Base-by-base conservation (phyloP, 1,140 invertebrate genomes). In the Neotoxoptera formosana region DNA sequence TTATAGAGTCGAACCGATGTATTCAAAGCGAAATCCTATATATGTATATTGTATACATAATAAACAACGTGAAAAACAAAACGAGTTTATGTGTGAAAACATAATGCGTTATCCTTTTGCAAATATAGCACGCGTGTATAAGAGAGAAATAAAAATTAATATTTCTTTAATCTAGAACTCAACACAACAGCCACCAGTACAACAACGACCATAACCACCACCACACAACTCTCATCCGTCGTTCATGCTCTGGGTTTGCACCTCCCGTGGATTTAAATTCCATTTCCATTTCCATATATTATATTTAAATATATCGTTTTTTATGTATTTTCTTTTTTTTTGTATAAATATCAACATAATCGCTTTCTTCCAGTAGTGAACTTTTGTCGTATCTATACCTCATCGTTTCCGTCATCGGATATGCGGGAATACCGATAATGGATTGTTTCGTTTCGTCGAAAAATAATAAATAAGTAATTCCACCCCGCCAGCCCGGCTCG, bases 391-490 rank as follows among this genome's bases (percentile, higher is more conserved):
- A 34, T n/a, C 41, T 45, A 30, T 41, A 84, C 36, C n/a, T 30
- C 47, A 48, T 48, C 45, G 86, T 87, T 48, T 87, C 47, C 86
- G 86, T n/a, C 86, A 45, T 86, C 36, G 36, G 21, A 76, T 76
- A 76, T 76, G 60, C 60, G 60, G 60, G 60, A 76, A 76, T 76
- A 76, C n/a, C 30, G 86, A 87, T 87, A 87, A 87, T 87, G 86
- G 86, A 87, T 87, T 87, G 86, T 87, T 87, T 87, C n/a, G 30
- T 87, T 87, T 48, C 30, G 14, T 45, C 21, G 83, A 14, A 86
- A 86, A 86, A 86, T 86, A 41, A 86, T 86, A 86, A 86, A 86
- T 86, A 41, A 86, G 23, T 76, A 76, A 76, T 76, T n/a, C 60
- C 83, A 45, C 9, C 83, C 41, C 9, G 25, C 25, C 83, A 6